Evolutionary conservation across 2,113 vertebrate genomes (phyloP).

Genomic region (Siphamia tubifer): DNA sequence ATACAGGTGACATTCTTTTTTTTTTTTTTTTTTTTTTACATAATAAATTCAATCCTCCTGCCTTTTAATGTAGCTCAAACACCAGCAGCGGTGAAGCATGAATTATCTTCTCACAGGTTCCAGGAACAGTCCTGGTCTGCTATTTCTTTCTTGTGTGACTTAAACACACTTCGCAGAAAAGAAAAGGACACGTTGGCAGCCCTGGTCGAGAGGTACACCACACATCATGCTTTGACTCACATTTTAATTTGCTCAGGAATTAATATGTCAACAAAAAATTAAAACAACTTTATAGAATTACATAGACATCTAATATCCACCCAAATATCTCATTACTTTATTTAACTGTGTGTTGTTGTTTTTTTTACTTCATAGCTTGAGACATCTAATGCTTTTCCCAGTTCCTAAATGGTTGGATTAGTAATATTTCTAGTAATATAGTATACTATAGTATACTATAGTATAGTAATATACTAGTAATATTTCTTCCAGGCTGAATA

Average conservation of each 20-base stretch:
- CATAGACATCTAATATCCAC: too few relatives aligned
- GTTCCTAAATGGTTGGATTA: neutral
- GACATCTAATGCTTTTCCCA: neutral
- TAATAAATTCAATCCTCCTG: too few relatives aligned
- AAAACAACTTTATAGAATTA: too few relatives aligned
- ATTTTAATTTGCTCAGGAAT: too few relatives aligned
- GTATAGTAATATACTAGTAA: neutral
- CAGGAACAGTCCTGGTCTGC: conserved; percentile 69
- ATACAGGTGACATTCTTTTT: conserved; percentile 81
- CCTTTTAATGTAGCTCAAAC: neutral
- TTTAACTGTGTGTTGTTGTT: too few relatives aligned
- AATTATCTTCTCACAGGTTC: neutral
- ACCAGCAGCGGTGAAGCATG: too few relatives aligned
- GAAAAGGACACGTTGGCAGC: conserved; percentile 60
- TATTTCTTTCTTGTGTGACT: conserved; percentile 57
- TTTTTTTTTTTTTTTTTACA: too few relatives aligned
- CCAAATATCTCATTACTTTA: too few relatives aligned
- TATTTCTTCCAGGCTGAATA: conserved; percentile 51
- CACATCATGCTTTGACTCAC: too few relatives aligned
- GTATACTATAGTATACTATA: too few relatives aligned
- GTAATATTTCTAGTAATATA: neutral
- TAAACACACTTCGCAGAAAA: conserved; percentile 51
- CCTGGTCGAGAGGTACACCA: conserved; percentile 64
- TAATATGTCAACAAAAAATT: too few relatives aligned
- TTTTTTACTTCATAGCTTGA: too few relatives aligned